These are phyloP conservation scores for Eumacrocentrus americanus DNA, from an alignment of 2,888 invertebrate genomes.

Conservation along the genomic window DNA sequence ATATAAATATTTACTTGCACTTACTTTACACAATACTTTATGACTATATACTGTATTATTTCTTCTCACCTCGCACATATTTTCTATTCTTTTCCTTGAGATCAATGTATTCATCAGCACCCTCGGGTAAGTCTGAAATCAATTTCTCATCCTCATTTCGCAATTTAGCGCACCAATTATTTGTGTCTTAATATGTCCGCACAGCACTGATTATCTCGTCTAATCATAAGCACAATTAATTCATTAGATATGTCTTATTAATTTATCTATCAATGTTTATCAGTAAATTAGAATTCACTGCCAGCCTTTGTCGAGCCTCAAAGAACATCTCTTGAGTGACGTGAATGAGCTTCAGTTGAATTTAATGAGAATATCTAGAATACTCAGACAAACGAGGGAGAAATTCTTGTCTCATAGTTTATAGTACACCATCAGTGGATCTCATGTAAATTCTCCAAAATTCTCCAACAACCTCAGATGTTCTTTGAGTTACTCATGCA, in stretches of 20 bases:
- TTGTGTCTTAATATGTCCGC: slow-evolving; percentile 49
- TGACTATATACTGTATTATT: slow-evolving; percentile 14
- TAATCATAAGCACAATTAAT: slow-evolving; percentile 6
- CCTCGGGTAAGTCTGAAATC: slow-evolving; percentile 24
- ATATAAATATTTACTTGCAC: slow-evolving; percentile 35
- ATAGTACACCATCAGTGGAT: neutral
- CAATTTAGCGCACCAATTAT: slow-evolving; percentile 9
- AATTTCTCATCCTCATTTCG: slow-evolving; percentile 5
- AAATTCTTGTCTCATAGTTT: slow-evolving; percentile 4
- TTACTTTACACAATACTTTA: slow-evolving; percentile 25
- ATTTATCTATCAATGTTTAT: too few species aligned
- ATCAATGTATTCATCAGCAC: slow-evolving; percentile 14
- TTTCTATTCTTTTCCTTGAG: slow-evolving; percentile 1
- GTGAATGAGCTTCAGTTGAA: neutral
- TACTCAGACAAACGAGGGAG: slow-evolving; percentile 4
- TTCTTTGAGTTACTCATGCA: too few species aligned
- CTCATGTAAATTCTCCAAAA: too few species aligned
- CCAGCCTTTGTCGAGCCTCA: too few species aligned
- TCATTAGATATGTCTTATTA: too few species aligned
- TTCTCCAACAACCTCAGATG: too few species aligned
- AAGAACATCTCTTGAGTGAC: neutral
- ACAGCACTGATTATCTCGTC: slow-evolving; percentile 51
- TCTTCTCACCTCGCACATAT: slow-evolving; percentile 19
- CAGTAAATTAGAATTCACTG: neutral
- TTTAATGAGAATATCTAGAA: slow-evolving; percentile 8